Evolutionary conservation across 2,888 invertebrate genomes (phyloP).

Genomic region (Ectemnius continuus): DNA sequence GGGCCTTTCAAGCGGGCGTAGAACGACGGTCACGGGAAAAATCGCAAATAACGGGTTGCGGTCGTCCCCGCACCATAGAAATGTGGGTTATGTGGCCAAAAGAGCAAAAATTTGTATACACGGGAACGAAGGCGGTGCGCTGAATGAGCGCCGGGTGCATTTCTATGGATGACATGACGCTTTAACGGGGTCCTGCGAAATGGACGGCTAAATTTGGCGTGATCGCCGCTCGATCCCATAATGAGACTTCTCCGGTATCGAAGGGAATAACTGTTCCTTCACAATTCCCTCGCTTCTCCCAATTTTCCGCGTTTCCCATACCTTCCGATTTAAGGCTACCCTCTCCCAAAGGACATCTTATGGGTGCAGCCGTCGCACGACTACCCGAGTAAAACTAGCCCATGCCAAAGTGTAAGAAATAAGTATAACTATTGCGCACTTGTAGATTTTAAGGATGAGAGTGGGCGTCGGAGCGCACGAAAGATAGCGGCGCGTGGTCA

Average conservation of each 20-base stretch:
- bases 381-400: too few species aligned
- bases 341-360: background rate
- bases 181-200: slow-evolving; percentile 47
- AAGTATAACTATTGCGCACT: background rate
- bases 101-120: slow-evolving; percentile 76
- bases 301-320: slow-evolving; percentile 21
- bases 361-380: too few species aligned
- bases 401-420: background rate
- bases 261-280: slow-evolving; percentile 36
- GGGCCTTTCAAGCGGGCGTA: slow-evolving; percentile 51
- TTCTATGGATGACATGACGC: slow-evolving; percentile 51
- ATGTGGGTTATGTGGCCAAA: slow-evolving; percentile 77
- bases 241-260: slow-evolving; percentile 56
- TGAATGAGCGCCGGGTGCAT: slow-evolving; percentile 57
- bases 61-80: slow-evolving; percentile 70
- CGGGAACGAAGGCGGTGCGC: slow-evolving; percentile 65
- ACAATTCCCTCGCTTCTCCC: slow-evolving; percentile 1
- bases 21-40: slow-evolving; percentile 61
- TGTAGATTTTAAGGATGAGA: background rate
- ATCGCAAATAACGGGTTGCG: slow-evolving; percentile 76
- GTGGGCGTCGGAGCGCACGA: background rate
- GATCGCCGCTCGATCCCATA: slow-evolving; percentile 66
- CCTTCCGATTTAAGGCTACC: background rate
- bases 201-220: slow-evolving; percentile 71
- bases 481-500: background rate